These are phyloP conservation scores for Alcis repandata DNA, from an alignment of 2,888 invertebrate genomes.

Conservation along the genomic window DNA sequence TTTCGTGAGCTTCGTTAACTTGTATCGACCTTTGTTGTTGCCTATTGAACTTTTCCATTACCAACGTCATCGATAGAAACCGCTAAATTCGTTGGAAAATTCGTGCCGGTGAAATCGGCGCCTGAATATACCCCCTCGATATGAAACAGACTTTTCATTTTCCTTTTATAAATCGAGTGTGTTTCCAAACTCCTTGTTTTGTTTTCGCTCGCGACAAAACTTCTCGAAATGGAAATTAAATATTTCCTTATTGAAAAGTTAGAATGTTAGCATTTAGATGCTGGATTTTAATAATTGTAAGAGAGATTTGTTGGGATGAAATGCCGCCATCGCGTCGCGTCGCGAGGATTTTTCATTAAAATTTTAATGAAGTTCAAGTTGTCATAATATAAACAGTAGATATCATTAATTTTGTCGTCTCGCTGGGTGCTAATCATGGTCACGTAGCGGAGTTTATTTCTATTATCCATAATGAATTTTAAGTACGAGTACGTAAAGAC, in stretches of 20 bases:
- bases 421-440: slow-evolving; percentile 17
- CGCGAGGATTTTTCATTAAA: slow-evolving; percentile 44
- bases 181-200: slow-evolving; percentile 70
- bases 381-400: slow-evolving; percentile 24
- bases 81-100: slow-evolving; percentile 81
- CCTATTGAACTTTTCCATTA: slow-evolving; percentile 86
- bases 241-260: slow-evolving; percentile 81
- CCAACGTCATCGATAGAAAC: slow-evolving; percentile 80
- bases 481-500: slow-evolving; percentile 37
- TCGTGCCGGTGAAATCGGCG: slow-evolving; percentile 66
- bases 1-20: slow-evolving; percentile 85
- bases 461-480: slow-evolving; percentile 21
- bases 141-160: slow-evolving; percentile 70
- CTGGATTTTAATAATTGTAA: slow-evolving; percentile 74
- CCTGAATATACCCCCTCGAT: slow-evolving; percentile 54
- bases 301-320: slow-evolving; percentile 58
- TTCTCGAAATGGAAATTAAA: slow-evolving; percentile 75
- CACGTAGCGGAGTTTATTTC: slow-evolving; percentile 25
- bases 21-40: slow-evolving; percentile 83
- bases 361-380: slow-evolving; percentile 42
- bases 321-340: slow-evolving; percentile 13
- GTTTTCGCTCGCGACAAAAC: slow-evolving; percentile 60
- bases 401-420: slow-evolving; percentile 27
- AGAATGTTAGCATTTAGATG: slow-evolving; percentile 66
- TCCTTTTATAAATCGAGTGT: slow-evolving; percentile 71